Base-by-base conservation (phyloP, 2,888 invertebrate species). In the Nymphalis polychloros region DNA sequence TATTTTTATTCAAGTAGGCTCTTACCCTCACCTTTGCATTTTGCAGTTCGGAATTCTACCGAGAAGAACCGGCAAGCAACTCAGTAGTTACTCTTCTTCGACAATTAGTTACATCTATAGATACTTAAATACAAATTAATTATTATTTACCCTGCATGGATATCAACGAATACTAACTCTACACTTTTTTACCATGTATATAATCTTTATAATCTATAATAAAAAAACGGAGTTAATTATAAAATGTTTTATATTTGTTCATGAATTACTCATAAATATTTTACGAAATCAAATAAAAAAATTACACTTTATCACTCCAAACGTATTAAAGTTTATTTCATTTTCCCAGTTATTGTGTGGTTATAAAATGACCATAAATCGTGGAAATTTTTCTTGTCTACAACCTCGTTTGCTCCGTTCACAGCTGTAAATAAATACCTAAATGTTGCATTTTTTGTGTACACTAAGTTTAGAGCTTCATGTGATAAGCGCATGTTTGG, bases 301-400 rank as follows among this genome's bases (percentile, higher is more conserved):
- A n/a, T 19, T 27, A 35, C n/a, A 35, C 10, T 57, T 53, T 57
- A 41, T 57, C 3, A 31, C 1, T 55, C 27, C 17, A 31, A 41
- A 57, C 13, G 20, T 57, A 4, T 8, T 7, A 16, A 35, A 8
- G 8, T 49, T 31, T 17, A 49, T 61, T 48, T 35, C 16, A 17
- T 55, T 16, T 53, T 55, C 17, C 53, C 17, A 55, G 31, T 17
- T 2, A 55, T 17, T 55, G 47, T 35, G 41, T 13, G 35, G 16
- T 61, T 41, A 49, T 8, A 62, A 49, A 41, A 50, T 52, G 35
- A 27, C 46, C 46, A 27, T 59, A 57, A 57, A 63, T 63, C 19
- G 48, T 65, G 68, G 71, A 68, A 64, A 41, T 68, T 68, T 71
- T 68, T 71, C 55, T 55, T 60, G 60, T 49, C 46, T 49, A 61